Percentiles rank a stretch among this genome's conserved stretches.
phyloP scores from a whole-genome alignment of 2,113 vertebrate genomes.

The Egretta garzetta region DNA sequence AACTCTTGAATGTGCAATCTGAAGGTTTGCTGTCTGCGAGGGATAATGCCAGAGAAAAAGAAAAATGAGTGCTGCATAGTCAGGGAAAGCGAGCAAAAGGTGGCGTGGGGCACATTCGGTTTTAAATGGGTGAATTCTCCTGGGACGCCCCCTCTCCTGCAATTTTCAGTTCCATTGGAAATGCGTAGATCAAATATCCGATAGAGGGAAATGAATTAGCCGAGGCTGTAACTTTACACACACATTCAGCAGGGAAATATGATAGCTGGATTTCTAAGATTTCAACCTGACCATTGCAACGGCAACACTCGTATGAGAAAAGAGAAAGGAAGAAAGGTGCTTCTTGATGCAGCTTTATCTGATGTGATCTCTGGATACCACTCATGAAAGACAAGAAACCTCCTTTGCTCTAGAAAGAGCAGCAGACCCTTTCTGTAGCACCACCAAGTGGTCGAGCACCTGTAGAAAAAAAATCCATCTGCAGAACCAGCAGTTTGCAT shows the following conservation, averaged over 20 bases:
- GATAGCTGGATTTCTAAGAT: neutral
- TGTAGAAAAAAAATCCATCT: neutral
- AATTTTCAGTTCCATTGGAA: neutral
- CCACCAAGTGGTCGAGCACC: conserved; percentile 51
- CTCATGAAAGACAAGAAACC: neutral
- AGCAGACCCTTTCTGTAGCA: conserved; percentile 28
- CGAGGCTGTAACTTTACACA: neutral
- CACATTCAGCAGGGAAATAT: neutral
- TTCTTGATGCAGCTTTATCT: neutral
- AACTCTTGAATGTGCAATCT: neutral
- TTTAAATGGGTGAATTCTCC: neutral
- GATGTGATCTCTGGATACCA: neutral
- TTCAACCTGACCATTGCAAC: neutral
- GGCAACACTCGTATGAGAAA: neutral
- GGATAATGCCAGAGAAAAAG: neutral
- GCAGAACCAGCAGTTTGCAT: neutral
- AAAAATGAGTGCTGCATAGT: neutral
- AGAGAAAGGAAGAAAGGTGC: neutral
- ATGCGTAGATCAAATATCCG: neutral
- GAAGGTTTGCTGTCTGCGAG: neutral
- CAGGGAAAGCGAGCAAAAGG: neutral
- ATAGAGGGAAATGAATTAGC: neutral
- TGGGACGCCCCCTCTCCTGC: neutral
- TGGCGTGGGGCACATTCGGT: neutral
- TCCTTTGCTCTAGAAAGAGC: neutral